Conservation (phyloP, 2,888 invertebrate species). For the Himalopsyche tibetana region DNA sequence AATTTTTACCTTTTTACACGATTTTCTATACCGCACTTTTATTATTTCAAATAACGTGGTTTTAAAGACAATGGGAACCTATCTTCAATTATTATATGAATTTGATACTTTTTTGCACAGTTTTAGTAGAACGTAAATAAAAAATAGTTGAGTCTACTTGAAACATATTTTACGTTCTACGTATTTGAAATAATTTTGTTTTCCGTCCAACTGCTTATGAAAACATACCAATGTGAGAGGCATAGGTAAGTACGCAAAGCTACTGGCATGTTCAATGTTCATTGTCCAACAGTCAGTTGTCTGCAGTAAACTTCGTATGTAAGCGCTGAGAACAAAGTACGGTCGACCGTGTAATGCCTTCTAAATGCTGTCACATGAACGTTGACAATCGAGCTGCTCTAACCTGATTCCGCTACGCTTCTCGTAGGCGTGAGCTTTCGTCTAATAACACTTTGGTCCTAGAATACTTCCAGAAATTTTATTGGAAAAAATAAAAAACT, state of each 20-base stretch:
- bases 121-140: too few relatives aligned
- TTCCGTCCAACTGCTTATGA: neutral
- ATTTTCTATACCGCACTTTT: too few relatives aligned
- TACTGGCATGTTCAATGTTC: slow-evolving; percentile 23
- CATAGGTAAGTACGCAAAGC: slow-evolving; percentile 1
- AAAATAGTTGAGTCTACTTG: too few relatives aligned
- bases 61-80: too few relatives aligned
- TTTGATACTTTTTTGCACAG: too few relatives aligned
- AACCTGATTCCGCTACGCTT: slow-evolving; percentile 28
- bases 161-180: too few relatives aligned
- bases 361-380: slow-evolving; percentile 40
- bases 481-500: too few relatives aligned
- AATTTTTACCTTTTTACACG: too few relatives aligned
- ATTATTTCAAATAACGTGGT: too few relatives aligned
- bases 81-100: too few relatives aligned
- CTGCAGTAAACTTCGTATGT: slow-evolving; percentile 35
- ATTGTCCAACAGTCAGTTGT: slow-evolving; percentile 38
- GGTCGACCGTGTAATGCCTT: slow-evolving; percentile 42
- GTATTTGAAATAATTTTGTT: neutral
- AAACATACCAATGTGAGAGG: neutral
- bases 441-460: neutral
- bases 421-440: neutral
- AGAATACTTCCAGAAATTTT: neutral
- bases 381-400: slow-evolving; percentile 31
- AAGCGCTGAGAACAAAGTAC: slow-evolving; percentile 27